A percentile compares a stretch with the other conserved stretches of the same genome.
Conservation (phyloP, 2,113 vertebrate genomes). For the Ceyx cyanopectus region DNA sequence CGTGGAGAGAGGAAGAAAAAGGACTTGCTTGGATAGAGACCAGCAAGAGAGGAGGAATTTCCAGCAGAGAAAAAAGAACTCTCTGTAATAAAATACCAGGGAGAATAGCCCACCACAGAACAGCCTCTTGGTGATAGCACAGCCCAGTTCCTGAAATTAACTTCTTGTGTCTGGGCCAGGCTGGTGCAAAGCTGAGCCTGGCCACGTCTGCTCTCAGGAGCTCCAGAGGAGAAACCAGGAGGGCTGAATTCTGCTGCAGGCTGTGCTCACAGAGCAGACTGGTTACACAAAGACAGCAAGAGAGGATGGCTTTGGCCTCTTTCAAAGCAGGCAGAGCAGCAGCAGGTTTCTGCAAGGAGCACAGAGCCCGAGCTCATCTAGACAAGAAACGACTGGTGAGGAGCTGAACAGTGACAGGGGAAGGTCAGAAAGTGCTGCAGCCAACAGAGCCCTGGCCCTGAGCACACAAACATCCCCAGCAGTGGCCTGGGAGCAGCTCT, state of each 20-base stretch:
- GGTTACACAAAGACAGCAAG: neutral
- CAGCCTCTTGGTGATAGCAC: neutral
- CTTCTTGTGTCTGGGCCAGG: neutral
- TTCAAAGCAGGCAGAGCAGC: neutral
- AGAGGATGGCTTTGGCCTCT: neutral
- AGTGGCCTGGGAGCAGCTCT: too few relatives aligned
- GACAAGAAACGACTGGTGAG: neutral
- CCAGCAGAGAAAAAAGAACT: neutral
- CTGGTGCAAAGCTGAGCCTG: neutral
- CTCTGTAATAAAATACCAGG: neutral
- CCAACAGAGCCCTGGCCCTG: neutral
- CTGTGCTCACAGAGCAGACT: neutral
- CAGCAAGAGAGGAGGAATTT: neutral
- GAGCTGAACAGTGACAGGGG: neutral
- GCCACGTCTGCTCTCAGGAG: neutral
- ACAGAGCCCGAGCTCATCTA: neutral
- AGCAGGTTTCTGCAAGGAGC: neutral
- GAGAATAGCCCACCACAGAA: neutral
- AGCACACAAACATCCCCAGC: neutral
- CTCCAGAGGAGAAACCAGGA: neutral
- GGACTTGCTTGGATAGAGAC: constrained; percentile 8
- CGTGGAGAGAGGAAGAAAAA: constrained; percentile 19
- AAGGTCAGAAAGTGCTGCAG: neutral
- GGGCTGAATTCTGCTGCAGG: neutral
- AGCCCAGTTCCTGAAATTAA: neutral